A percentile compares a stretch with the other conserved stretches of the same genome.
Evolutionary conservation across 2,113 vertebrate species (phyloP).

Genomic region (Neomonachus schauinslandi): DNA sequence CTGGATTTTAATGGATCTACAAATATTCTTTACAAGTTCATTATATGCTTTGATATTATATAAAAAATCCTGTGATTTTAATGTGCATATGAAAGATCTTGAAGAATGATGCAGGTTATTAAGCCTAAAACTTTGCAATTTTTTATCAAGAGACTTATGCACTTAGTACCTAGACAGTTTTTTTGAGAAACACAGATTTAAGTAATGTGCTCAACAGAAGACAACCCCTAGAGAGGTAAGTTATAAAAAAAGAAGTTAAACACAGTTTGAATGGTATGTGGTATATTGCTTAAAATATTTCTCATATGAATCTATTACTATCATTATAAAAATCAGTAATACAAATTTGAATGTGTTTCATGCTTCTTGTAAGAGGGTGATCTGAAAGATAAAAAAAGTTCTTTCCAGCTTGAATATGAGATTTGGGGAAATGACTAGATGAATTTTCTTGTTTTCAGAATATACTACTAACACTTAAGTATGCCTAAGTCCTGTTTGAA

Average conservation of each 20-base stretch:
- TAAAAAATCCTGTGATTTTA: not conserved
- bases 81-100: not conserved
- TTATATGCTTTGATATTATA: not conserved
- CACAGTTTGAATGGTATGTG: not conserved
- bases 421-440: not conserved
- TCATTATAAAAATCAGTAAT: not conserved
- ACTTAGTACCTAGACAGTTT: not conserved
- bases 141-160: not conserved
- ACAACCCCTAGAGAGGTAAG: not conserved
- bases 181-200: slow-evolving; percentile 50
- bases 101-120: not conserved
- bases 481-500: not conserved
- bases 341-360: not conserved
- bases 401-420: slow-evolving; percentile 1
- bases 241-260: slow-evolving; percentile 13
- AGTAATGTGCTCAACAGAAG: not conserved
- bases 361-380: not conserved
- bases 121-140: not conserved
- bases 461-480: not conserved
- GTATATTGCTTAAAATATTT: not conserved
- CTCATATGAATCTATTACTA: not conserved
- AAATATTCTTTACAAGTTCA: not conserved
- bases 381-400: not conserved
- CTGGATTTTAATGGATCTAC: not conserved
- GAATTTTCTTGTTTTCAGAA: not conserved